Conservation (phyloP, 2,113 vertebrate species). For the rat (Rattus norvegicus) region GRCr8 NC_086038.1:44307501-44308000, state of each 20-base stretch:
- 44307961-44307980: conserved; percentile 70
- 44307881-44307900: conserved; percentile 73
- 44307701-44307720: conserved; percentile 1
- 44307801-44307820: conserved; percentile 72
- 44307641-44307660: conserved; percentile 43
- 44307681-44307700: not conserved
- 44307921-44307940: conserved; percentile 77
- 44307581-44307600: not conserved
- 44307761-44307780: conserved; percentile 64
- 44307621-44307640: not conserved
- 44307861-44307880: conserved; percentile 73
- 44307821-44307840: conserved; percentile 66
- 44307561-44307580: not conserved
- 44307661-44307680: not conserved
- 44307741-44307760: conserved; percentile 6
- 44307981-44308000: conserved; percentile 75
- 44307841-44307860: conserved; percentile 78
- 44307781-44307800: conserved; percentile 67
- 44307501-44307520: not conserved
- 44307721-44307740: conserved; percentile 5
- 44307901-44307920: conserved; percentile 65
- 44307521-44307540: not conserved
- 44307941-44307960: conserved; percentile 71
- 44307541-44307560: not conserved
- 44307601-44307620: not conserved